Evolutionary conservation across 2,888 invertebrate genomes (phyloP), one percentile per base, ranked within the genome.

Genomic region (Ennomos quercinarius): DNA sequence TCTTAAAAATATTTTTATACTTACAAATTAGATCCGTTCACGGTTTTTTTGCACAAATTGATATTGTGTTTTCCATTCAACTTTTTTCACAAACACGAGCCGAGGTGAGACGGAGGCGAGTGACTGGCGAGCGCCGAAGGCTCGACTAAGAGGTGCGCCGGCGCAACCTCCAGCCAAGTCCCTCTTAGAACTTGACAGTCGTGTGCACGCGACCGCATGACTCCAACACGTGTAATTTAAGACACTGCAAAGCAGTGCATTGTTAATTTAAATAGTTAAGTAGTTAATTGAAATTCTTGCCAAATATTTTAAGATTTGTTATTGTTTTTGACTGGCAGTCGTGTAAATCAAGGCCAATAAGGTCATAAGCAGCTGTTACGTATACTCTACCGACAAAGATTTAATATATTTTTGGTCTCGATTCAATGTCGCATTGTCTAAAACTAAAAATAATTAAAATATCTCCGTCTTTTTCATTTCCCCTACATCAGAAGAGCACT

Each of bases 81-180:
- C 57, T 51, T 48, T 68, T 59, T 55, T 59, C 60, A 61, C 45
- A 51, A 53, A 61, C 62, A 57, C 64, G 61, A 67, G 52, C 57
- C 59, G 67, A 70, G 56, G 64, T 58, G 65, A 63, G 56, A 72
- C 69, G 48, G 58, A 73, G 66, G 74, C 78, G 71, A 69, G 78
- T 76, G 79, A 66, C 77, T 71, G 76, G 69, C 72, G 70, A 72
- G 71, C 72, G 71, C 70, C 64, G 58, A 68, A 65, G 69, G 77
- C 73, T 71, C 77, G 77, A 84, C 85, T 85, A 76, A 38, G 63
- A 70, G 59, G 70, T 72, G 77, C 81, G 79, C 77, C 58, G 60
- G 72, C 83, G 80, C 82, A 77, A 70, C 74, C 74, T 75, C 57
- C 34, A 52, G 12, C 11, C 36, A 36, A 34, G 71, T 64, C 37